Evolutionary conservation across 2,797 vertebrate species (phyloP), one percentile per base, ranked within the genome.

Genomic region (Spea hammondii): DNA sequence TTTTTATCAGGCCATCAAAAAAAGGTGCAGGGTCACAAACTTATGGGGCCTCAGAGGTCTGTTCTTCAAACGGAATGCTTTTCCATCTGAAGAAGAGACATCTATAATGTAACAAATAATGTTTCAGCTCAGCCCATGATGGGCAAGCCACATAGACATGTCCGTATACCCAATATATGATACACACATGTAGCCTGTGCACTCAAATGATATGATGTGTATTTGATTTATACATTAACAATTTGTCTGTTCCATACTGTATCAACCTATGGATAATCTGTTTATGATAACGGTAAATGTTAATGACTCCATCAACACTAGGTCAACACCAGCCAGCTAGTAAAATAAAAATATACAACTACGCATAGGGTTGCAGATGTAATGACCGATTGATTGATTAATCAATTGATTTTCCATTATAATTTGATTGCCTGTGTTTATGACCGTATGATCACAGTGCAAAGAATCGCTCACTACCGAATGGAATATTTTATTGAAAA

Each of bases 351-450:
- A 62, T 62, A 62, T 62, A 62, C 59, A 14, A 62, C n/a, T 17
- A 17, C 32, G 51, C 32, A 53, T 46, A 5, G 45, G 64, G 12
- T 32, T 72, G 62, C 68, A 7, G 46, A 10, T 48, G 48, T 69
- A 64, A 77, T 68, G 65, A 80, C 50, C 72, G 64, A 72, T 32
- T 32, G 64, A 72, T 32, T 32, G 32, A 32, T 72, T 71, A 77
- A 82, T 82, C 64, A 13, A 73, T 77, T 73, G 70, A 54, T 77
- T 65, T 59, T 60, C 54, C 55, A 13, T 73, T 49, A 53, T 65
- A 73, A 62, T 50, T 54, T 80, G 64, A 82, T 60, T 11, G 68
- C 32, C 32, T 32, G 32, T 32, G 32, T 32, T 32, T 32, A 32
- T 2, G 32, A 60, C 12, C 4, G 59, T 57, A 11, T 13, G 55